A percentile compares a stretch with the other conserved stretches of the same genome.
These are phyloP conservation scores for Nephrocerus scutellatus DNA, from an alignment of 2,888 invertebrate genomes.

Conservation along the genomic window DNA sequence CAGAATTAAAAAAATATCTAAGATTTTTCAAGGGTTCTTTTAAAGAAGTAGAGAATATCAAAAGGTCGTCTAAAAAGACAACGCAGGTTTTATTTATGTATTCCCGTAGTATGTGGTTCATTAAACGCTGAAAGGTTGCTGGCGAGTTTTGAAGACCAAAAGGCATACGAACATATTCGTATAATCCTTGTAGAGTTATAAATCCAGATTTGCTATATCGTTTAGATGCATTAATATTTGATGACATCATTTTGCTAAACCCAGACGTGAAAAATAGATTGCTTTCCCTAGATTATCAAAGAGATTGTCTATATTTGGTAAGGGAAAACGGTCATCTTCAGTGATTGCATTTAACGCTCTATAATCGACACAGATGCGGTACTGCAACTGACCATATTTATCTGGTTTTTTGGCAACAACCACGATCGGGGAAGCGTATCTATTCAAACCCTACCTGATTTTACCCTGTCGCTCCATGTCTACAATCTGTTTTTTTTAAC, in stretches of 20 bases:
- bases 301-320: constrained; percentile 6
- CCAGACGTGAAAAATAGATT: constrained; percentile 3
- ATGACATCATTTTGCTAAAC: constrained; percentile 1
- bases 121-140: too few relatives aligned
- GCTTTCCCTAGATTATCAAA: constrained; percentile 5
- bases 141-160: too few relatives aligned
- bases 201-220: constrained; percentile 1
- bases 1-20: too few relatives aligned
- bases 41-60: background rate
- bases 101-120: too few relatives aligned
- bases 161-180: background rate
- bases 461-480: background rate
- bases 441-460: background rate
- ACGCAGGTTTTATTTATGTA: too few relatives aligned
- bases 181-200: background rate
- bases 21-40: too few relatives aligned
- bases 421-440: background rate
- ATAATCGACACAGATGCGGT: background rate
- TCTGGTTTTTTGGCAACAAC: background rate
- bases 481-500: too few relatives aligned
- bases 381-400: background rate
- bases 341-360: too few relatives aligned
- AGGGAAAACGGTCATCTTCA: constrained; percentile 1
- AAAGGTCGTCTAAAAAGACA: background rate
- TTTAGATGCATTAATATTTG: too few relatives aligned